phyloP scores from a whole-genome alignment of 2,888 invertebrate species.

The Pristionchus maxplancki region DNA sequence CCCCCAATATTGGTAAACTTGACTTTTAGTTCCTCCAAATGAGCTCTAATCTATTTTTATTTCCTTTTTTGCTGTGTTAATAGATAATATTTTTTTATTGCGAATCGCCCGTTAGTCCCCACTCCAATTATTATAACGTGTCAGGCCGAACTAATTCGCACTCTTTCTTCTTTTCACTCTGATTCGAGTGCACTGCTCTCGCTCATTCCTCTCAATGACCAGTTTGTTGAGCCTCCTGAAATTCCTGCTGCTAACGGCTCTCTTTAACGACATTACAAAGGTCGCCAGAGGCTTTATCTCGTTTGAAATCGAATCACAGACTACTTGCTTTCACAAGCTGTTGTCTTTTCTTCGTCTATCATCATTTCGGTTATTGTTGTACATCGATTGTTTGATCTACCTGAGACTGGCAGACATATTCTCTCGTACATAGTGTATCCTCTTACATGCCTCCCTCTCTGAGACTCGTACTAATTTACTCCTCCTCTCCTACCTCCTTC shows the following conservation, averaged over 20 bases:
- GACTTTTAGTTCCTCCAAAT: neutral
- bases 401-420: neutral
- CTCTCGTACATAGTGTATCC: neutral
- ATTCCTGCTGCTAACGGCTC: neutral
- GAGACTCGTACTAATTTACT: slow-evolving; percentile 1
- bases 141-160: neutral
- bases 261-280: slow-evolving; percentile 30
- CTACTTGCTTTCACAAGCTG: neutral
- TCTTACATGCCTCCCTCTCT: slow-evolving; percentile 27
- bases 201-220: slow-evolving; percentile 14
- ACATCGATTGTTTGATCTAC: neutral
- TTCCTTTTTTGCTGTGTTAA: neutral
- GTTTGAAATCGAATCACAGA: neutral
- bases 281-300: slow-evolving; percentile 17
- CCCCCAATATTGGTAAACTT: slow-evolving; percentile 23
- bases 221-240: neutral
- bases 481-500: slow-evolving; percentile 46
- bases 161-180: neutral
- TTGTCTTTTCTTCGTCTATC: neutral
- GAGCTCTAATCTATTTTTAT: neutral
- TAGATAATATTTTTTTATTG: neutral
- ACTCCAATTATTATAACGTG: neutral
- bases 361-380: neutral
- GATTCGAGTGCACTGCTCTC: neutral
- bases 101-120: neutral